Evolutionary conservation across 2,888 invertebrate genomes (phyloP), one percentile per base, ranked within the genome.

Genomic region (Pseudeuparius sepicola): DNA sequence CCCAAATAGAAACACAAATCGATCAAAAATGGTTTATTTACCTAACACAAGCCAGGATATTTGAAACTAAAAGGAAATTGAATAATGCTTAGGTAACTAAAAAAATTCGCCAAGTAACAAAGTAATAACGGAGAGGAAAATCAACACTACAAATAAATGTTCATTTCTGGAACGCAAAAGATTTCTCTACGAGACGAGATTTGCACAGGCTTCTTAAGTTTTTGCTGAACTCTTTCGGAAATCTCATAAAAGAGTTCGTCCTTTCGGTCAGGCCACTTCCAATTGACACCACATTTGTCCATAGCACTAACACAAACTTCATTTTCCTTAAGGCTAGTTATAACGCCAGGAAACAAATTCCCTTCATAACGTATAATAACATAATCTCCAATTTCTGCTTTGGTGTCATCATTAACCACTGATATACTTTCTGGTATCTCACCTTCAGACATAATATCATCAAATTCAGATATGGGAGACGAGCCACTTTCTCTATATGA

Each of bases 1-100:
- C 29, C 18, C 35, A 29, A 28, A 34, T 25, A 34, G 16, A 25
- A 34, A 6, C 27, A 27, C 35, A 6, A 35, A 35, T 29, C 29
- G 35, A 35, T n/a, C 16, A 35, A 20, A 29, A 35, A 29, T 29
- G 28, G n/a, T n/a, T n/a, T n/a, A n/a, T n/a, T n/a, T n/a, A n/a
- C n/a, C n/a, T n/a, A n/a, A n/a, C n/a, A n/a, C n/a, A n/a, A n/a
- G n/a, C n/a, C n/a, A 15, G 10, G 27, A 24, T 26, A 34, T 18
- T 13, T 26, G 12, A 24, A 34, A 15, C 27, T 31, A 10, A 31
- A 17, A 31, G 34, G 16, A 34, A 25, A 25, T 17, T 34, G 16
- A 34, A 34, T 34, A 11, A 27, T 34, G 27, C 25, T 13, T 34
- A 16, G 12, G 12, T n/a, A n/a, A n/a, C n/a, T n/a, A n/a, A n/a